A percentile compares a stretch with the other conserved stretches of the same genome.
These are phyloP conservation scores for Chelidonichthys spinosus DNA, from an alignment of 2,797 vertebrate genomes.

Conservation along the genomic window DNA sequence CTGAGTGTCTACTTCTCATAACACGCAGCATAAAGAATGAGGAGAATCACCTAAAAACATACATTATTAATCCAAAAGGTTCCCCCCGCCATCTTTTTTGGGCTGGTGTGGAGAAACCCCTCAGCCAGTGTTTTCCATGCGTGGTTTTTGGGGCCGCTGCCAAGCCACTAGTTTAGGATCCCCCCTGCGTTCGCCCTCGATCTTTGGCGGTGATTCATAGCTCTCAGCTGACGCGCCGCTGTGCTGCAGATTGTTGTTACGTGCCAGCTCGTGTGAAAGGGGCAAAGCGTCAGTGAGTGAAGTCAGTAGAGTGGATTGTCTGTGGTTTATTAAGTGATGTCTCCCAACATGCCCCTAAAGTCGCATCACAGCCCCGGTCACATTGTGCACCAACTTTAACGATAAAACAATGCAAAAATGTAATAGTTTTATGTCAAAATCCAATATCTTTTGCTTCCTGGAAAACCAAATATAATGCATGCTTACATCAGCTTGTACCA, in stretches of 20 bases:
- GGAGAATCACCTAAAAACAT: background rate
- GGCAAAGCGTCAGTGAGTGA: conserved; percentile 10
- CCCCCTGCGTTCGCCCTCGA: conserved; percentile 48
- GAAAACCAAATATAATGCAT: background rate
- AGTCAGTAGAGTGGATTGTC: background rate
- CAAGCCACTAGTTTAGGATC: conserved; percentile 63
- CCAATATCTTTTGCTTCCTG: too few species aligned
- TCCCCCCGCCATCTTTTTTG: conserved; percentile 3
- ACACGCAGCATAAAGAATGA: background rate
- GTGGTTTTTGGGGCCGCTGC: conserved; percentile 43
- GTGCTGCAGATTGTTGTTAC: conserved; percentile 14
- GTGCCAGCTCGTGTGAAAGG: conserved; percentile 20
- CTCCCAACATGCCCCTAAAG: background rate
- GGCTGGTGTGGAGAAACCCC: conserved; percentile 40
- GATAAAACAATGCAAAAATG: too few species aligned
- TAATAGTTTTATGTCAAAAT: background rate
- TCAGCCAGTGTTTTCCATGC: conserved; percentile 18
- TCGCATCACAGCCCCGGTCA: too few species aligned
- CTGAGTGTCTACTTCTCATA: background rate
- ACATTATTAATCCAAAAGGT: background rate
- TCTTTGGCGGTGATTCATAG: conserved; percentile 59
- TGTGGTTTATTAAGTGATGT: background rate
- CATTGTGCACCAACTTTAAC: too few species aligned
- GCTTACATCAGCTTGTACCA: background rate
- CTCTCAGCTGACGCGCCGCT: conserved; percentile 31